Percentiles rank a stretch among this genome's conserved stretches.
These are phyloP conservation scores for Atta texana DNA, from an alignment of 1,140 invertebrate genomes.

Conservation along the genomic window DNA sequence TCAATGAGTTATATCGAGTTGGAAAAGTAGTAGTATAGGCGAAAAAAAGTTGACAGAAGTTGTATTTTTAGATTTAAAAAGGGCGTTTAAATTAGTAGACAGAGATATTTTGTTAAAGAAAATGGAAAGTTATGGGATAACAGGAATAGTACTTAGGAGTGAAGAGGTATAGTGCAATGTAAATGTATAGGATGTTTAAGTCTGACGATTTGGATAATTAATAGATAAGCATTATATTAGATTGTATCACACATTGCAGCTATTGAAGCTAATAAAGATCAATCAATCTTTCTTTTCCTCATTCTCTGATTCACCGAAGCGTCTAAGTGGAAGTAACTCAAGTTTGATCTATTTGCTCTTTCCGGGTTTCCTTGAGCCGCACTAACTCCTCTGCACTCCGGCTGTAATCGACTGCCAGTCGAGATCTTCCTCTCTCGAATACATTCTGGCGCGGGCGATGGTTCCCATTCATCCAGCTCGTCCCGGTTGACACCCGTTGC, in stretches of 20 bases:
- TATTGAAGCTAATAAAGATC: too few species aligned
- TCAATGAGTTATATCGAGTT: background rate
- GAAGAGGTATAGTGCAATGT: too few species aligned
- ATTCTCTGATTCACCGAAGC: background rate
- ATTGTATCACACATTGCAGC: too few species aligned
- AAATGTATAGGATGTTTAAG: too few species aligned
- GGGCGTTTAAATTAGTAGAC: too few species aligned
- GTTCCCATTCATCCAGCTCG: conserved; percentile 77
- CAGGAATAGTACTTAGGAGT: too few species aligned
- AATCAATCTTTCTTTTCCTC: background rate
- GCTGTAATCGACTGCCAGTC: conserved; percentile 71
- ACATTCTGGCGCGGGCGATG: conserved; percentile 63
- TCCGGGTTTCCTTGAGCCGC: conserved; percentile 43
- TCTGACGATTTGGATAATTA: too few species aligned
- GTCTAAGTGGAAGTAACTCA: conserved; percentile 53
- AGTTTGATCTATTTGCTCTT: conserved; percentile 49
- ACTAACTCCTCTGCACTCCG: background rate
- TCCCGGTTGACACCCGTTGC: conserved; percentile 68
- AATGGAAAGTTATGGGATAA: too few species aligned
- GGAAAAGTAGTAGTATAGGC: background rate
- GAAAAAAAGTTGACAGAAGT: too few species aligned
- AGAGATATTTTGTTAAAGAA: too few species aligned
- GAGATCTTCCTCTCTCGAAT: conserved; percentile 71
- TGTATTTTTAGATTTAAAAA: too few species aligned
- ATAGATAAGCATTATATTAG: too few species aligned